Conservation (phyloP, 1,140 invertebrate genomes). For the Drosophila aff. region DNA sequence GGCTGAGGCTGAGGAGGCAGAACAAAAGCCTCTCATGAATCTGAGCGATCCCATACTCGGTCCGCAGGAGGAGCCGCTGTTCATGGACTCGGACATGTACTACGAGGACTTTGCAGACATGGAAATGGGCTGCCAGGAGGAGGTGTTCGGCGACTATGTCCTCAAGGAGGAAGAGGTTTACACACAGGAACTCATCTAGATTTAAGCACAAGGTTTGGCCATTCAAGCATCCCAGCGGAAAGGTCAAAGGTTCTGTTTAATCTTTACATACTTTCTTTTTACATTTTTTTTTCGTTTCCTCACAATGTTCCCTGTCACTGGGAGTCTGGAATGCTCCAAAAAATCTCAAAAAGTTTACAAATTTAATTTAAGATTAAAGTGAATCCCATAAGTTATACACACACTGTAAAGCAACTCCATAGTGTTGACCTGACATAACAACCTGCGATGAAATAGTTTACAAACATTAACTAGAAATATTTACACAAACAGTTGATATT, state of each 20-base stretch:
- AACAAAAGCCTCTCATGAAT: conserved; percentile 5
- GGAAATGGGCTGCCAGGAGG: conserved; percentile 75
- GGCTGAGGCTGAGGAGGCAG: conserved; percentile 11
- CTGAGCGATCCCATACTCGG: conserved; percentile 11
- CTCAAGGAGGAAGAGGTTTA: conserved; percentile 77
- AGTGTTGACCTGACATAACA: conserved; percentile 10
- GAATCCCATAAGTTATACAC: neutral
- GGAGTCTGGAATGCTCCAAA: conserved; percentile 2
- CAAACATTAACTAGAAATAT: conserved; percentile 2
- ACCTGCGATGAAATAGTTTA: conserved; percentile 10
- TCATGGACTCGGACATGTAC: conserved; percentile 59
- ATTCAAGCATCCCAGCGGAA: conserved; percentile 1
- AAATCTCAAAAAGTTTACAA: neutral
- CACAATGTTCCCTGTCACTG: no score
- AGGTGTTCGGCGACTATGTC: conserved; percentile 67
- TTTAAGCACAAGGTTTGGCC: conserved; percentile 29
- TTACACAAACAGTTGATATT: conserved; percentile 18
- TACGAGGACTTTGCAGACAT: conserved; percentile 71
- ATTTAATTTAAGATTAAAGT: conserved; percentile 14
- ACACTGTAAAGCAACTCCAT: conserved; percentile 8
- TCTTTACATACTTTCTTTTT: neutral
- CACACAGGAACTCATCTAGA: conserved; percentile 56
- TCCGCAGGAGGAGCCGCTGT: conserved; percentile 36
- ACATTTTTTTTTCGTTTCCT: neutral
- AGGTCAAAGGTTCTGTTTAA: neutral